Evolutionary conservation across 2,797 vertebrate genomes (phyloP), one percentile per base, ranked within the genome.

Genomic region (Garrulus glandarius): DNA sequence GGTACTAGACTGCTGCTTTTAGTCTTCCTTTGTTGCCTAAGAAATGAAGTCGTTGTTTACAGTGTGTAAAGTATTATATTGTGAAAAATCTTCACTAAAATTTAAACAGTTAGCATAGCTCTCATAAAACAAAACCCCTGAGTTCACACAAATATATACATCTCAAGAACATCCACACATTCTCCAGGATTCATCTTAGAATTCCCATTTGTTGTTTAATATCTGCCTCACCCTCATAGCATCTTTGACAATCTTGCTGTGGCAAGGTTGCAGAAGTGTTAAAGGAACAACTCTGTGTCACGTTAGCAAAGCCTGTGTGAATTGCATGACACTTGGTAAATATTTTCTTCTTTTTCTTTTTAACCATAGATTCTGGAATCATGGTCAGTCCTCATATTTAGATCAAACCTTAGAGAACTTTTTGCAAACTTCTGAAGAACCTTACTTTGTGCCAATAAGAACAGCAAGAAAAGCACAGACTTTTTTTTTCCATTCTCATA

Each of bases 41-140:
- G 59, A 89, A 77, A 82, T 37, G 9, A 30, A 93, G 75, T 84
- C 89, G 72, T 39, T 75, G 34, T 68, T 87, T 46, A 72, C 0
- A 1, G 4, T 4, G 3, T 50, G 5, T 47, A 11, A 79, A 52
- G 8, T 7, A 22, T 1, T 46, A 26, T 7, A 60, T n/a, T 1
- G 7, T 18, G 32, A 78, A 81, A 78, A 81, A 46, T 14, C 13
- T 69, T 84, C 46, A 84, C 23, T 36, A 64, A 88, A 86, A 84
- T 6, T n/a, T 32, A 44, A 49, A 55, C 21, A 24, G 56, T 52
- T 65, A 65, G 2, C 15, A 39, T 36, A 24, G 2, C 5, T 37
- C 19, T 30, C 34, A 22, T 23, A 16, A 37, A 75, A 43, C 7
- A 65, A 75, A 39, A 19, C 7, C 21, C 16, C 27, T 53, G 3